A percentile compares a stretch with the other conserved stretches of the same genome.
Evolutionary conservation across 2,888 invertebrate species (phyloP).

Genomic region (Papilio demoleus): DNA sequence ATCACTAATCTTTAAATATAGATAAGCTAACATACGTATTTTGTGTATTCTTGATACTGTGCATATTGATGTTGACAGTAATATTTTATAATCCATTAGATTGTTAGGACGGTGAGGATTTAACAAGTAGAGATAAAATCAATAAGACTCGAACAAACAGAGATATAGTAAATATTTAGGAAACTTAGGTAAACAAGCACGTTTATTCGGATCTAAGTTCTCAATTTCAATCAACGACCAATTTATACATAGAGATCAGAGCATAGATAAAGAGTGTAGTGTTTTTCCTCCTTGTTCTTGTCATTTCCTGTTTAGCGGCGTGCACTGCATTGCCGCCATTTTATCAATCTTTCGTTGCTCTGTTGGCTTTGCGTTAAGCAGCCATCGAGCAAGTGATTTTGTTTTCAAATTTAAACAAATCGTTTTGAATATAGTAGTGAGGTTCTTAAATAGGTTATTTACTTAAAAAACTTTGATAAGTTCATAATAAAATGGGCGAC

Average conservation of each 20-base stretch:
- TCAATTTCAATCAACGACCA: too few relatives aligned
- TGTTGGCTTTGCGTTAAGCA: slow-evolving; percentile 13
- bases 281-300: not conserved
- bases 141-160: too few relatives aligned
- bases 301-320: slow-evolving; percentile 37
- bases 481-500: slow-evolving; percentile 53
- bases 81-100: too few relatives aligned
- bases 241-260: slow-evolving; percentile 3
- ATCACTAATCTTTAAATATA: too few relatives aligned
- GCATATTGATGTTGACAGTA: too few relatives aligned
- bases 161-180: too few relatives aligned
- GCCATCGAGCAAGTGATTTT: not conserved
- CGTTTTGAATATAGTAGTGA: not conserved
- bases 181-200: too few relatives aligned
- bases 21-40: too few relatives aligned
- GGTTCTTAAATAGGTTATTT: not conserved
- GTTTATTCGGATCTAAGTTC: too few relatives aligned
- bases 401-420: not conserved
- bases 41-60: too few relatives aligned
- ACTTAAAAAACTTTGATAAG: not conserved
- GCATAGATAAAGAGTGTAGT: not conserved
- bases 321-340: slow-evolving; percentile 38
- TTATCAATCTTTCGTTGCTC: slow-evolving; percentile 25
- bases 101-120: too few relatives aligned
- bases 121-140: too few relatives aligned